A percentile compares a stretch with the other conserved stretches of the same genome.
Conservation (phyloP, 2,888 invertebrate species). For the Tipula confusa region DNA sequence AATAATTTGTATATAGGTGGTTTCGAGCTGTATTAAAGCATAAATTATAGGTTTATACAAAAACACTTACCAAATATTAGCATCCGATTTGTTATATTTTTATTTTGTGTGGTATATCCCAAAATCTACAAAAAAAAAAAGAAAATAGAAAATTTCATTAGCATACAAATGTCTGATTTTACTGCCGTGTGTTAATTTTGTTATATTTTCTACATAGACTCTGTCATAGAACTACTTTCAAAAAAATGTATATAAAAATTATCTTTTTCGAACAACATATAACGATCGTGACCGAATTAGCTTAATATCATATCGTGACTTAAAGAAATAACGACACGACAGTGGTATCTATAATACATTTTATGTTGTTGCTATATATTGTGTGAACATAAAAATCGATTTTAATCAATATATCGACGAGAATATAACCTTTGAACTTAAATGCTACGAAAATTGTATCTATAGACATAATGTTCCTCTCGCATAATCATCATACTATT, state of each 20-base stretch:
- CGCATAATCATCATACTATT: too few species aligned
- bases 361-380: background rate
- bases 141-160: constrained; percentile 3
- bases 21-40: too few species aligned
- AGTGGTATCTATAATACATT: background rate
- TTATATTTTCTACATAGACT: background rate
- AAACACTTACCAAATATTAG: background rate
- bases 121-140: background rate
- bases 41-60: background rate
- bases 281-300: constrained; percentile 25
- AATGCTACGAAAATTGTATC: background rate
- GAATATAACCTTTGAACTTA: background rate
- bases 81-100: background rate
- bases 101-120: background rate
- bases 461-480: too few species aligned
- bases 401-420: background rate
- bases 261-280: background rate
- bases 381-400: background rate
- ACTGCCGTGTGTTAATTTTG: background rate
- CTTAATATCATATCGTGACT: constrained; percentile 25
- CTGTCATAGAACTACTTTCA: constrained; percentile 25
- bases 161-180: background rate
- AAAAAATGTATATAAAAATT: background rate
- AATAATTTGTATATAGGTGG: too few species aligned
- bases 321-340: background rate